Conservation (phyloP, 2,797 vertebrate genomes). For the Myotis myotis region DNA sequence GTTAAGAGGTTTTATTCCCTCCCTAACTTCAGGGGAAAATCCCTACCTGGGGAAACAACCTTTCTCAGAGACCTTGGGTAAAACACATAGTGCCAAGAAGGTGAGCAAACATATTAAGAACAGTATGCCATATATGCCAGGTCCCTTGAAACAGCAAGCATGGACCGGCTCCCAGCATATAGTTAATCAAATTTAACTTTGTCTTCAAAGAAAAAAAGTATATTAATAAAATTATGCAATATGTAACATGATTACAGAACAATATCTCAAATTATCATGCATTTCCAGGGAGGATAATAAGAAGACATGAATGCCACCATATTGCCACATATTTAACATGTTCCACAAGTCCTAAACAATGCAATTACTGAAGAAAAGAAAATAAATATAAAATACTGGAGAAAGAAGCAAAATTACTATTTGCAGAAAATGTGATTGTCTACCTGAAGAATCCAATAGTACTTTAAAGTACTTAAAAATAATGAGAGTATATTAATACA, state of each 20-base stretch:
- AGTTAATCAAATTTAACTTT: conserved; percentile 37
- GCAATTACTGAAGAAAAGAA: conserved; percentile 47
- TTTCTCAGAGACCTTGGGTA: too few species aligned
- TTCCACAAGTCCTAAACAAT: background rate
- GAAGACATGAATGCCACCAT: background rate
- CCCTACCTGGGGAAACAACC: too few species aligned
- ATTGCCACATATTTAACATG: background rate
- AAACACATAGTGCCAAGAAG: too few species aligned
- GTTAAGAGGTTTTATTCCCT: too few species aligned
- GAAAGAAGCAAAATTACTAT: conserved; percentile 5
- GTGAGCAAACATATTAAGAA: too few species aligned
- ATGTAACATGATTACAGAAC: background rate
- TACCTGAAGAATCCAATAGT: background rate
- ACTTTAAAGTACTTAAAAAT: background rate
- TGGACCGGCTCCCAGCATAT: too few species aligned
- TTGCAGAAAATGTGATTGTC: background rate
- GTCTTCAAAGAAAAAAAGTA: conserved; percentile 14
- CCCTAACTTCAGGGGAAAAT: too few species aligned
- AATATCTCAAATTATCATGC: background rate
- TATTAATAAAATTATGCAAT: conserved; percentile 31
- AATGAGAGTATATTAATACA: background rate
- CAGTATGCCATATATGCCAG: too few species aligned
- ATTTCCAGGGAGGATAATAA: background rate
- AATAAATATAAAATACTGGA: background rate
- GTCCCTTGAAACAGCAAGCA: too few species aligned